Base-by-base conservation (phyloP, 2,888 invertebrate species). In the Leptarthrus brevirostris region DNA sequence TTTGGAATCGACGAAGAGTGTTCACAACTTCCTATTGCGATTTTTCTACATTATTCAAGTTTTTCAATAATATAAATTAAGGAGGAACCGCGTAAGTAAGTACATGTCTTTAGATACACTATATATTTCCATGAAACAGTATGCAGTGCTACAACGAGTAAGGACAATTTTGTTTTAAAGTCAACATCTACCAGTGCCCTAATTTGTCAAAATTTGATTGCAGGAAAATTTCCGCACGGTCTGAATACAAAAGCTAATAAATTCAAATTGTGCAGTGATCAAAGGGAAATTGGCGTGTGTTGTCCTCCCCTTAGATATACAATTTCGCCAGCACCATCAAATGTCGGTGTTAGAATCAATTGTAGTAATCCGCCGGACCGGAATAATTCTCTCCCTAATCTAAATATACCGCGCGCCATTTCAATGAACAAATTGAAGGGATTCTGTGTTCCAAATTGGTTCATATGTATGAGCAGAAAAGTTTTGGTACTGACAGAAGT, bases 281-380 rank as follows among this genome's bases (percentile, higher is more conserved):
- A 75, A 75, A 75, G 72, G 73, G 30, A 75, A 75, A 75, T 75
- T 72, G 75, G 58, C 75, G 72, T 74, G 72, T 69, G 75, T 72
- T 71, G 49, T 66, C 72, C 72, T 74, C 74, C 64, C 72, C 72
- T 54, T 10, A 56, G 30, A 58, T 56, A 72, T 44, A 24, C 53
- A 54, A 54, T 54, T 71, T 53, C 54, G 71, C 54, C 54, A 54
- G 40, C 22, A 54, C 40, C 34, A 58, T 49, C 56, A 20, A 16
- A n/a, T 72, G 34, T 18, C 49, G 47, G 58, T 72, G 72, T 56
- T 72, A 26, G 72, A 56, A 72, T 72, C 52, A 58, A 74, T 75
- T 75, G 74, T 75, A 18, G 47, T 24, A 58, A 75, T 49, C 40
- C 58, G 52, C 16, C 72, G 74, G 69, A 20, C 74, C 56, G 74